phyloP scores from a whole-genome alignment of 92 coral and sea anemone genomes.

The Siderastrea siderea region DNA sequence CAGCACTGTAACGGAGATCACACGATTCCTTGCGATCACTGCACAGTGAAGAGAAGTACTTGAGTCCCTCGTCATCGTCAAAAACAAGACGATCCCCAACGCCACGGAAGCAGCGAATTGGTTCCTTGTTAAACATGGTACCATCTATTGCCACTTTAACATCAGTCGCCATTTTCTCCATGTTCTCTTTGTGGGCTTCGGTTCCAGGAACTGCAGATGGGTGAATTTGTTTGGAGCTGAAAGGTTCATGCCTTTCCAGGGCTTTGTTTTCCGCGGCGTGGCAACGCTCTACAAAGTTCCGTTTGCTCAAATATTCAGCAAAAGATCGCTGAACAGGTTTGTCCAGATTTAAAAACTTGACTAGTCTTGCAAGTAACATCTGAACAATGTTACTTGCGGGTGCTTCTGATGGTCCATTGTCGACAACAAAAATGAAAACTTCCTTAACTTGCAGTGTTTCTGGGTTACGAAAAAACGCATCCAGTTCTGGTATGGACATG shows the following conservation, averaged over 20 bases:
- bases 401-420: conserved; percentile 68
- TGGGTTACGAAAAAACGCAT: conserved; percentile 57
- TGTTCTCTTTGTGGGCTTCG: conserved; percentile 49
- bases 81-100: conserved; percentile 54
- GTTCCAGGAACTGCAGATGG: conserved; percentile 29
- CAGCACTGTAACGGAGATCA: conserved; percentile 32
- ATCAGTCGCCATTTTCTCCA: conserved; percentile 70
- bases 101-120: conserved; percentile 51
- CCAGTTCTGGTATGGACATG: conserved; percentile 64
- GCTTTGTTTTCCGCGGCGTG: conserved; percentile 54
- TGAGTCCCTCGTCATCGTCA: conserved; percentile 63
- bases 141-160: conserved; percentile 24
- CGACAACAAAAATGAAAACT: conserved; percentile 62
- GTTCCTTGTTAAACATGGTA: conserved; percentile 29
- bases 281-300: conserved; percentile 73
- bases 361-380: conserved; percentile 55
- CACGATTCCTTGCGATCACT: conserved; percentile 44
- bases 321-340: conserved; percentile 58
- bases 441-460: conserved; percentile 54
- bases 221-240: conserved; percentile 45
- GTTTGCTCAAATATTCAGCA: conserved; percentile 73
- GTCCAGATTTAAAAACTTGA: conserved; percentile 59
- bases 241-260: conserved; percentile 63
- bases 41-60: conserved; percentile 50
- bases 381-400: conserved; percentile 65